Evolutionary conservation across 1,140 invertebrate genomes (phyloP).

Genomic region (Eumaeus atala): DNA sequence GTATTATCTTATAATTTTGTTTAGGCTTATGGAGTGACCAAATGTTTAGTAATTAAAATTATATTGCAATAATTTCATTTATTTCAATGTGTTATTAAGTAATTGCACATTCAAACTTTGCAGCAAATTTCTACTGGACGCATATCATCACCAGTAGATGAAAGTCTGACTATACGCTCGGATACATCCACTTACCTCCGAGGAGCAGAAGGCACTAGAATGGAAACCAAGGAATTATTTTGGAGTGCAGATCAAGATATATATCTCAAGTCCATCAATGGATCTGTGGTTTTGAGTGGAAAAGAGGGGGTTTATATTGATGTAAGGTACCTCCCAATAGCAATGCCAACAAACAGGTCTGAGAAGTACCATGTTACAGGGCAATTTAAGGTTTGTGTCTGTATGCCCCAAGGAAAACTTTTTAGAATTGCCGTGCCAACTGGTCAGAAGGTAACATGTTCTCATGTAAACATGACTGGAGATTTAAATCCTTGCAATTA

Average conservation of each 20-base stretch:
- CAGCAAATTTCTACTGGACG: constrained; percentile 81
- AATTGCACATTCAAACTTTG: constrained; percentile 18
- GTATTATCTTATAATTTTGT: too few relatives aligned
- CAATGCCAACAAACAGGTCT: constrained; percentile 64
- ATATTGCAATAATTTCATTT: not conserved
- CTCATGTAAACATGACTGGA: constrained; percentile 76
- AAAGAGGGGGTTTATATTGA: constrained; percentile 83
- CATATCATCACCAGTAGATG: constrained; percentile 82
- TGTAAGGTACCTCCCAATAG: constrained; percentile 82
- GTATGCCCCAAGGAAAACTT: constrained; percentile 89
- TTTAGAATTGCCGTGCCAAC: constrained; percentile 82
- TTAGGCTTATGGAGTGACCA: too few relatives aligned
- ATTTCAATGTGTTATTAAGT: not conserved
- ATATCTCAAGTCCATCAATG: constrained; percentile 85
- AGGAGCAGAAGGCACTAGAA: constrained; percentile 80
- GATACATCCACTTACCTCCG: constrained; percentile 74
- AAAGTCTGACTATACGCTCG: constrained; percentile 80
- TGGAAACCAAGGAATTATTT: constrained; percentile 62
- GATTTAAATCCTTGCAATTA: constrained; percentile 83
- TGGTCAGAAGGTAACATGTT: constrained; percentile 77
- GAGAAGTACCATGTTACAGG: constrained; percentile 59
- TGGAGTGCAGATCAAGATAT: constrained; percentile 86
- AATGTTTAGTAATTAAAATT: not conserved
- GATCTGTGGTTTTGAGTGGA: constrained; percentile 82
- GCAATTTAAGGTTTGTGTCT: constrained; percentile 90